These are phyloP conservation scores for Archips crataeganus DNA, from an alignment of 2,888 invertebrate genomes.

Conservation along the genomic window DNA sequence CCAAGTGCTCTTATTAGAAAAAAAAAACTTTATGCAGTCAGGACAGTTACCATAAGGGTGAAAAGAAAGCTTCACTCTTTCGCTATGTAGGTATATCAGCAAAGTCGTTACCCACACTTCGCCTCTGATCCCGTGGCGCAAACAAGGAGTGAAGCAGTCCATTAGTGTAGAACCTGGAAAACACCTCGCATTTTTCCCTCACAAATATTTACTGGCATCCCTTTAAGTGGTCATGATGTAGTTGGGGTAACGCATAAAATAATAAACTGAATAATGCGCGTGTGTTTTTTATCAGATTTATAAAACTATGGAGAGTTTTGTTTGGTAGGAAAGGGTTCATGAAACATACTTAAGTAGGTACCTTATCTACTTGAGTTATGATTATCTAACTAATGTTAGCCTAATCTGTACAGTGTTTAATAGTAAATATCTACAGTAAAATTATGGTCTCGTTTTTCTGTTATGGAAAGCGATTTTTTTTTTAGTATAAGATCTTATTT, in stretches of 20 bases:
- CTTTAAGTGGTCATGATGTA: constrained; percentile 41
- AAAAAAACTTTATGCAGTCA: not conserved
- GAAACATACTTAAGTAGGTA: no score
- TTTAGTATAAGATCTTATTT: no score
- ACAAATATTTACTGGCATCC: constrained; percentile 42
- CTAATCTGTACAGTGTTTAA: no score
- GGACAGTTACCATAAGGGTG: constrained; percentile 11
- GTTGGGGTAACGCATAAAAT: constrained; percentile 39
- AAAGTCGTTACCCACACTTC: constrained; percentile 53
- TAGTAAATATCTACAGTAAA: no score
- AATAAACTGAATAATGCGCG: constrained; percentile 32
- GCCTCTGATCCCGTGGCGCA: constrained; percentile 57
- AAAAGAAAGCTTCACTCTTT: constrained; percentile 32
- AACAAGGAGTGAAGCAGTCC: constrained; percentile 66
- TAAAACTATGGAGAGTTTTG: constrained; percentile 5
- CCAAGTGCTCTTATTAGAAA: not conserved
- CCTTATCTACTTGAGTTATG: no score
- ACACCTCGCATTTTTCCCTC: constrained; percentile 48
- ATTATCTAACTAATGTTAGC: no score
- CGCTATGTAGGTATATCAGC: constrained; percentile 47
- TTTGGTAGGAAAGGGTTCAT: no score
- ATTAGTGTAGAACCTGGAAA: constrained; percentile 63
- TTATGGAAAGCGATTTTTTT: no score
- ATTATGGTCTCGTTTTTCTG: no score
- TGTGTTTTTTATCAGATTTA: constrained; percentile 24